Percentiles rank a stretch among this genome's conserved stretches.
Conservation (phyloP, 1,140 invertebrate genomes). For the Saccostrea echinata region DNA sequence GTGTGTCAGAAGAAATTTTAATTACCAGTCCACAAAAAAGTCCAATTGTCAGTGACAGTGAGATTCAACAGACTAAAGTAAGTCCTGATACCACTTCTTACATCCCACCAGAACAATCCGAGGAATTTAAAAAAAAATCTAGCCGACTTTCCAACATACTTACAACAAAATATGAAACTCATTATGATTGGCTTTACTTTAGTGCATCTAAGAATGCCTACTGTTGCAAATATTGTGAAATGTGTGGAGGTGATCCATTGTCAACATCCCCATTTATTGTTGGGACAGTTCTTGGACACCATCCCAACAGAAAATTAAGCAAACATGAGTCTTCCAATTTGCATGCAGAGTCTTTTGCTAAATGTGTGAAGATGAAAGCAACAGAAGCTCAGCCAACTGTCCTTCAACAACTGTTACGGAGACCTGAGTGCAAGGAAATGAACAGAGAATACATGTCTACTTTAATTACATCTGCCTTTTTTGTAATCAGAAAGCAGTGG, state of each 20-base stretch:
- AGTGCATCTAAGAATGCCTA: neutral
- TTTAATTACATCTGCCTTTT: neutral
- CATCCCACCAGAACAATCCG: no score
- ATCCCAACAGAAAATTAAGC: slow-evolving; percentile 1
- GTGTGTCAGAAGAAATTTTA: no score
- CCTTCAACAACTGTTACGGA: neutral
- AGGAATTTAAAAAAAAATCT: no score
- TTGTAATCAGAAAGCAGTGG: neutral
- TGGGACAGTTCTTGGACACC: neutral
- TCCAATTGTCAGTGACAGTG: no score
- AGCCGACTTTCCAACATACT: no score
- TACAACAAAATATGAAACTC: neutral
- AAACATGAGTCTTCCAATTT: neutral
- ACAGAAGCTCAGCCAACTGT: neutral
- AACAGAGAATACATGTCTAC: neutral
- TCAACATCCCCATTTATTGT: neutral
- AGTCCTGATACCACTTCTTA: no score
- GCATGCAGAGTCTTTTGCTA: neutral
- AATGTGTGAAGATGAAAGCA: neutral
- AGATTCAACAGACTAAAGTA: no score
- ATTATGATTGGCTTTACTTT: slow-evolving; percentile 2
- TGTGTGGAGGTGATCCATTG: neutral
- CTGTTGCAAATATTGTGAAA: neutral
- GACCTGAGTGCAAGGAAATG: neutral
- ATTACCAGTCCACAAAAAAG: no score